Evolutionary conservation across 2,888 invertebrate species (phyloP).

Genomic region (Phyto melanocephala): DNA sequence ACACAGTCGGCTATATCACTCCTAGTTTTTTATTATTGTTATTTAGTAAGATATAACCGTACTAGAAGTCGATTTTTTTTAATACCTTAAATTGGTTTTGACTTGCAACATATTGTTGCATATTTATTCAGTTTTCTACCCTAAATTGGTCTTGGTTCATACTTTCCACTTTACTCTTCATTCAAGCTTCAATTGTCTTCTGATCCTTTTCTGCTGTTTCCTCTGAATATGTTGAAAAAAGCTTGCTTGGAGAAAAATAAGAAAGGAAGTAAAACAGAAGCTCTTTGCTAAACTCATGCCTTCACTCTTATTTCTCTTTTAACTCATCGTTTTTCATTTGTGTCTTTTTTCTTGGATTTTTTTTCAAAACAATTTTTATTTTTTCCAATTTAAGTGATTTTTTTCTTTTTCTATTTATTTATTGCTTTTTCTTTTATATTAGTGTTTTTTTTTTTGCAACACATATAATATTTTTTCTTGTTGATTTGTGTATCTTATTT

Average conservation of each 20-base stretch:
- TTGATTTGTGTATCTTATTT: constrained; percentile 6
- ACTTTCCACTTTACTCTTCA: not conserved
- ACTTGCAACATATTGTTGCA: constrained; percentile 51
- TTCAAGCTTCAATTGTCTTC: not conserved
- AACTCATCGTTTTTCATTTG: constrained; percentile 4
- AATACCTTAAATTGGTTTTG: constrained; percentile 35
- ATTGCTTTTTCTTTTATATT: not conserved
- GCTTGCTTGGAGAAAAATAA: not conserved
- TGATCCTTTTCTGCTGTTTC: not conserved
- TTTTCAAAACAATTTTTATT: constrained; percentile 1
- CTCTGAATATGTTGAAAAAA: not conserved
- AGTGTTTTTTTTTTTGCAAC: not conserved
- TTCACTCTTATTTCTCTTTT: not conserved
- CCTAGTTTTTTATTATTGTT: not conserved
- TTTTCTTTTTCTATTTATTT: not conserved
- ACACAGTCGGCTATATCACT: too few relatives aligned
- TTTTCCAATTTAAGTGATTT: not conserved
- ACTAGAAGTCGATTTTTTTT: not conserved
- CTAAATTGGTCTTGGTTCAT: constrained; percentile 17
- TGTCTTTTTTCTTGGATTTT: not conserved
- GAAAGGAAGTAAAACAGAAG: not conserved
- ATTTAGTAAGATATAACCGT: not conserved
- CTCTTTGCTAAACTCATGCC: not conserved
- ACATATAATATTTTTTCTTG: constrained; percentile 38
- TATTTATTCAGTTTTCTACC: constrained; percentile 38